Evolutionary conservation across 1,140 invertebrate species (phyloP).

Genomic region (Dendroctonus ponderosae): DNA sequence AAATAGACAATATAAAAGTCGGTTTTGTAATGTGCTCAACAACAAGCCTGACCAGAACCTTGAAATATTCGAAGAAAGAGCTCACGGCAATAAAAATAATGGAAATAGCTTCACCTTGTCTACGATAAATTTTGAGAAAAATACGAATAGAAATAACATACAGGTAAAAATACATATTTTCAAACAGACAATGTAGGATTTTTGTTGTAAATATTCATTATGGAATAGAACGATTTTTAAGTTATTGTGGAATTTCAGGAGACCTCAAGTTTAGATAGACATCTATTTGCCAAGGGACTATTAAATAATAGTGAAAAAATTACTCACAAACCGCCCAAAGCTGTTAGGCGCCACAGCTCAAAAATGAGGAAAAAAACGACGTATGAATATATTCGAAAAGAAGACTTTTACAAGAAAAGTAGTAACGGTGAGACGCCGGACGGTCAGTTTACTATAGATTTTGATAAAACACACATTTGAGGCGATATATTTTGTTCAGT

Average conservation of each 20-base stretch:
- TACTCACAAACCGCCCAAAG: constrained; percentile 59
- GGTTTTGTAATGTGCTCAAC: constrained; percentile 50
- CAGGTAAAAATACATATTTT: constrained; percentile 20
- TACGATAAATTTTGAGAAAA: constrained; percentile 55
- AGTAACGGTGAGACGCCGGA: constrained; percentile 37
- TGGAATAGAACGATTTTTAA: too few relatives aligned
- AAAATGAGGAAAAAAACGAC: constrained; percentile 45
- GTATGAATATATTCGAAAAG: constrained; percentile 54
- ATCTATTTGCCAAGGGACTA: constrained; percentile 50
- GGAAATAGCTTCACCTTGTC: constrained; percentile 42
- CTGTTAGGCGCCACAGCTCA: constrained; percentile 50
- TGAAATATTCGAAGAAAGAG: constrained; percentile 42
- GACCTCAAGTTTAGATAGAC: constrained; percentile 56
- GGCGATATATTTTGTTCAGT: too few relatives aligned
- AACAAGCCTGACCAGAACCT: constrained; percentile 48
- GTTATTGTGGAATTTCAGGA: constrained; percentile 29
- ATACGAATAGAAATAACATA: constrained; percentile 53
- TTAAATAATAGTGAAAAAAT: constrained; percentile 47
- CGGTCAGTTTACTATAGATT: background rate
- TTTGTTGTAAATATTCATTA: too few relatives aligned
- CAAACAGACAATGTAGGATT: background rate
- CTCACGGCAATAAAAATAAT: constrained; percentile 43
- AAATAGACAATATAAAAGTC: constrained; percentile 57
- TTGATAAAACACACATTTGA: too few relatives aligned
- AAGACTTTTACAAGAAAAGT: constrained; percentile 45